Conservation (phyloP, 1,140 invertebrate genomes). For the Cydia fagiglandana region DNA sequence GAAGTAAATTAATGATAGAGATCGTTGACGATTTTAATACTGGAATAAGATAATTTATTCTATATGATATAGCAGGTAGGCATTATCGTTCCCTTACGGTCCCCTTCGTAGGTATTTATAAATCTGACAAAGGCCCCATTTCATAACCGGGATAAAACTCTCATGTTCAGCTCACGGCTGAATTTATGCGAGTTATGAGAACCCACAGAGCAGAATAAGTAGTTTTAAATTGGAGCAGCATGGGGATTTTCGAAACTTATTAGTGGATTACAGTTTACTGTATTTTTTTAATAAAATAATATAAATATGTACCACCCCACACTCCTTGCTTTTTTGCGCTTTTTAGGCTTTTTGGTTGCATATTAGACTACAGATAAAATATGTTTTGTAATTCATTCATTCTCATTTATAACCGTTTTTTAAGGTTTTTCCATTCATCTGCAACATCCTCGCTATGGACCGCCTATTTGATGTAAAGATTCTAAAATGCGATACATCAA, state of each 20-base stretch:
- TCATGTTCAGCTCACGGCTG: background rate
- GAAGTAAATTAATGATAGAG: too few relatives aligned
- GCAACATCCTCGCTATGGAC: too few relatives aligned
- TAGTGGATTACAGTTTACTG: background rate
- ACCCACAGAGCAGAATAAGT: background rate
- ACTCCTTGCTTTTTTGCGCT: too few relatives aligned
- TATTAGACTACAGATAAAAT: too few relatives aligned
- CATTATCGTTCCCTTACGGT: background rate
- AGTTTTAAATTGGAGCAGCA: background rate
- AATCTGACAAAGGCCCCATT: conserved; percentile 8
- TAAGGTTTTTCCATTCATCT: too few relatives aligned
- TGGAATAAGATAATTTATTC: background rate
- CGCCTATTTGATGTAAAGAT: too few relatives aligned
- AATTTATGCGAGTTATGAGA: background rate
- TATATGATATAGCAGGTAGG: background rate
- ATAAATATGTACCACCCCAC: too few relatives aligned
- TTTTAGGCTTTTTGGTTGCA: too few relatives aligned
- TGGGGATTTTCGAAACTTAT: background rate
- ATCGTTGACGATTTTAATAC: too few relatives aligned
- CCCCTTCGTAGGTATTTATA: background rate
- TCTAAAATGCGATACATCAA: too few relatives aligned
- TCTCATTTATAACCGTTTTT: too few relatives aligned
- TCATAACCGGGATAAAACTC: conserved; percentile 20
- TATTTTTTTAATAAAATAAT: background rate
- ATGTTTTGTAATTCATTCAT: too few relatives aligned